Base-by-base conservation (phyloP, 2,797 vertebrate genomes). In the Enteromius paludinosus region DNA sequence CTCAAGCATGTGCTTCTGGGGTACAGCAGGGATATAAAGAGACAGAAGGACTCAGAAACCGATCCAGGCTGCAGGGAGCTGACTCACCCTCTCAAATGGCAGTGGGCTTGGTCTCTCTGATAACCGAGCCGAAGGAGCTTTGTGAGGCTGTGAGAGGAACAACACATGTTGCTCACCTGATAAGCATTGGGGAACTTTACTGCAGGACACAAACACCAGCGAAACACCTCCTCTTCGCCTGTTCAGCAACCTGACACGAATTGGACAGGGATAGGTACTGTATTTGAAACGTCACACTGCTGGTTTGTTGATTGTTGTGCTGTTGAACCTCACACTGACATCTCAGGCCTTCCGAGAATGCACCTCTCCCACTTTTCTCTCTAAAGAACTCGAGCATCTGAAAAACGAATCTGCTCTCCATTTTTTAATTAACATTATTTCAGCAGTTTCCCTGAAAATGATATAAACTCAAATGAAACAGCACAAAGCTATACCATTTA, bases 41-140 rank as follows among this genome's bases (percentile, higher is more conserved):
- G 76, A 87, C 75, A 71, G 75, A 59, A 78, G 65, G 59, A 41
- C 68, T 64, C 17, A 47, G 73, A 66, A 84, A 84, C 72, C 70
- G 81, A 86, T 79, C 69, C 80, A 59, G 78, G 47, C 78, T 88
- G 65, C 41, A 68, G 70, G 78, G 47, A 65, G 18, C 74, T 88
- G 85, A 85, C 78, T 88, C 87, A 86, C 65, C 41, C 30, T 76
- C 64, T 76, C 83, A 49, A 71, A 54, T 79, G 76, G 54, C 81
- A 83, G 18, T 33, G 76, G 84, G 62, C 54, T 69, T 78, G 76
- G 64, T 79, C 45, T 65, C 33, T 23, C 61, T 64, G 77, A 84
- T 82, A 86, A 82, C 72, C 62, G 62, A 86, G 52, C 73, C 28
- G 33, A 45, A 52, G 12, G 45, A 61, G 83, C 74, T 83, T 85